Conservation (phyloP, 1,140 invertebrate species). For the Drosophila novamexicana region DNA sequence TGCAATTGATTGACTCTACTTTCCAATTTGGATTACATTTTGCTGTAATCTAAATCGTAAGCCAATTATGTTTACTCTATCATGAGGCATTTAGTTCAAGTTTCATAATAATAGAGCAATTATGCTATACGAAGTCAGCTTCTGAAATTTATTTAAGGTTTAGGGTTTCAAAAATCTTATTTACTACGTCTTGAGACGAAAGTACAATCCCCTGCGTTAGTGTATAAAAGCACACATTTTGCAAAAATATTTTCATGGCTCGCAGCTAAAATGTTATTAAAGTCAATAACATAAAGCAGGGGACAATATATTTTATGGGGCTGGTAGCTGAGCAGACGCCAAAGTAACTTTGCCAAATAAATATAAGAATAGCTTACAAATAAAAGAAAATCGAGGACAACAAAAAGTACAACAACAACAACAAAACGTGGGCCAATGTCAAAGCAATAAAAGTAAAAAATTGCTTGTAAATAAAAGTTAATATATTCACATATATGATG, state of each 20-base stretch:
- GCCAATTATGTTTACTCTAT: too few relatives aligned
- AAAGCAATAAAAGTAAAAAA: constrained; percentile 73
- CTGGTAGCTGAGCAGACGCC: not conserved
- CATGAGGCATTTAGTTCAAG: too few relatives aligned
- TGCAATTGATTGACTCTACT: too few relatives aligned
- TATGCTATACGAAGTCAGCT: too few relatives aligned
- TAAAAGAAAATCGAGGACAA: constrained; percentile 52
- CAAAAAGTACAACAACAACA: constrained; percentile 14
- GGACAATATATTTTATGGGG: constrained; percentile 42
- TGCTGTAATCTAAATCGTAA: too few relatives aligned
- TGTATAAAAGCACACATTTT: constrained; percentile 54
- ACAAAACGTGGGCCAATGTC: constrained; percentile 43
- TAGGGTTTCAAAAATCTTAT: not conserved
- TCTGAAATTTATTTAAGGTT: too few relatives aligned
- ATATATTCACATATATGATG: constrained; percentile 35
- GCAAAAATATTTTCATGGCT: constrained; percentile 63
- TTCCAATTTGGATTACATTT: too few relatives aligned
- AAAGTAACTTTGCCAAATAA: constrained; percentile 58
- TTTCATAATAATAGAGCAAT: too few relatives aligned
- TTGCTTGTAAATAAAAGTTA: constrained; percentile 49
- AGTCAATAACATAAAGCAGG: constrained; percentile 68
- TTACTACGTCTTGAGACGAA: not conserved
- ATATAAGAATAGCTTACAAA: constrained; percentile 71
- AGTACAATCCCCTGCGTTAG: not conserved
- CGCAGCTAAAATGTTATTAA: constrained; percentile 77